Base-by-base conservation (phyloP, 2,797 vertebrate genomes). In the Rhodeus uyekii region DNA sequence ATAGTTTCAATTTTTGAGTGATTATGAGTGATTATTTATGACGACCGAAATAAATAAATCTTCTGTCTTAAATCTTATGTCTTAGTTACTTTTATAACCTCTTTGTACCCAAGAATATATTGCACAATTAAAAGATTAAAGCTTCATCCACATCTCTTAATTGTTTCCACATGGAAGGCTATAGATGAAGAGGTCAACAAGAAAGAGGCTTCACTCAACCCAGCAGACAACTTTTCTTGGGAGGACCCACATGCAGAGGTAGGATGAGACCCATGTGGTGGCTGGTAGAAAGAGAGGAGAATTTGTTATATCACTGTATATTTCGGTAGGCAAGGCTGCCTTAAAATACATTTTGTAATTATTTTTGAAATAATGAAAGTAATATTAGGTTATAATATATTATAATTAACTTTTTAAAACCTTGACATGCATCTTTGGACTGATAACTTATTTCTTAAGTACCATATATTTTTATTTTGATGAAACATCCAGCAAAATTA, bases 211-310 rank as follows among this genome's bases (percentile, higher is more conserved):
- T 86, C 83, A 18, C 86, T 83, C 24, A 86, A 87, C 48, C 36
- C 38, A 19, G 50, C 65, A 65, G 92, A 92, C 84, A 89, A 86
- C 68, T 73, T 78, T 84, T 76, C 44, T 50, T 77, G 29, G 38
- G 95, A 95, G 72, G 87, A 94, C 85, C 94, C 94, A 8, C 96
- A 95, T 82, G 86, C 90, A 73, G 94, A 98, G 96, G 97, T 98
- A 96, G 22, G 48, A 32, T 10, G 67, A 24, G 14, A 42, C 38
- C 16, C 44, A 32, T 50, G 22, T 8, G 18, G 32, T 38, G 4
- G n/a, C 34, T 18, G 27, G 6, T 48, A 48, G 27, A 77, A 48
- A 1, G 32, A 5, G 9, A 19, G 18, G 50, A 42, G 18, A 63
- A 46, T 46, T 38, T 22, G 10, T 44, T 18, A 3, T 24, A 3